phyloP scores from a whole-genome alignment of 2,888 invertebrate genomes.

The Drosophila robusta region DNA sequence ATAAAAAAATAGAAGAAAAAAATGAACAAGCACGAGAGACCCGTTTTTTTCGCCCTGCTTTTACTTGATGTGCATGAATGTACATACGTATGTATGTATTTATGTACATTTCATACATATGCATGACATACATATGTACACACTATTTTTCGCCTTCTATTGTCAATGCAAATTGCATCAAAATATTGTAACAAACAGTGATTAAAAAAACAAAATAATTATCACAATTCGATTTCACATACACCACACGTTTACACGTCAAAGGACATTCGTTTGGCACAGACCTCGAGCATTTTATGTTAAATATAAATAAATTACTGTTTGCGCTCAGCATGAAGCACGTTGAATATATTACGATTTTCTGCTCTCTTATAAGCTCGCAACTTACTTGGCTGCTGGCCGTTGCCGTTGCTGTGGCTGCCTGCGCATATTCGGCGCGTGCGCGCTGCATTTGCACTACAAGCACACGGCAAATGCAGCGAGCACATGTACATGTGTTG shows the following conservation, averaged over 20 bases:
- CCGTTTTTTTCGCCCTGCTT: slow-evolving; percentile 12
- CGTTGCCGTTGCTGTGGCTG: slow-evolving; percentile 1
- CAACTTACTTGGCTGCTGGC: slow-evolving; percentile 61
- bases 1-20: slow-evolving; percentile 31
- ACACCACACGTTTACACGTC: slow-evolving; percentile 49
- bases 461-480: slow-evolving; percentile 39
- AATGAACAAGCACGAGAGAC: slow-evolving; percentile 25
- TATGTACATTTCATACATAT: not conserved
- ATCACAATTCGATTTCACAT: slow-evolving; percentile 44
- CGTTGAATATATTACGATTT: slow-evolving; percentile 65
- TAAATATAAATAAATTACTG: slow-evolving; percentile 57
- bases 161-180: slow-evolving; percentile 49
- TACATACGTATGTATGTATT: slow-evolving; percentile 2
- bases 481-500: slow-evolving; percentile 8
- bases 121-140: slow-evolving; percentile 39
- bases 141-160: slow-evolving; percentile 49
- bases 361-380: slow-evolving; percentile 61
- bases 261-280: slow-evolving; percentile 72
- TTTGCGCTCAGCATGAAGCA: slow-evolving; percentile 57
- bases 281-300: slow-evolving; percentile 62
- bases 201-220: slow-evolving; percentile 8
- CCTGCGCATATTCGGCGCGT: slow-evolving; percentile 34
- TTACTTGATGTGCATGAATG: slow-evolving; percentile 9
- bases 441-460: slow-evolving; percentile 34
- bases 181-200: slow-evolving; percentile 47